Evolutionary conservation across 2,888 invertebrate genomes (phyloP).

Genomic region (Mycogona germanica): DNA sequence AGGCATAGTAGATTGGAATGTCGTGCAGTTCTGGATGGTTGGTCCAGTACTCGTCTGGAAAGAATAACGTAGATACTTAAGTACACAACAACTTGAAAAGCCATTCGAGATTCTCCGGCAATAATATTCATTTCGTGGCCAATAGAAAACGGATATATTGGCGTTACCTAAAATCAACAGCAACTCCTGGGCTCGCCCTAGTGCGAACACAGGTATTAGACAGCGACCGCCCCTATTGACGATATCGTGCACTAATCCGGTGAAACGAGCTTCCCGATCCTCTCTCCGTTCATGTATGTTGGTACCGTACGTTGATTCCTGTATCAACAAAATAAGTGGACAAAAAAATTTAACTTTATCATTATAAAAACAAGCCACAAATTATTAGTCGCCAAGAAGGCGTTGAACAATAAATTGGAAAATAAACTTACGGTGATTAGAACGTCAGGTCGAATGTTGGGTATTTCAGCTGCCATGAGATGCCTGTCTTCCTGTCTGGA

Average conservation of each 20-base stretch:
- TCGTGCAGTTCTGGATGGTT: conserved; percentile 94
- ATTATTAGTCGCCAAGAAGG: background rate
- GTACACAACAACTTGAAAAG: no score
- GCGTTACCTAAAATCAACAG: conserved; percentile 67
- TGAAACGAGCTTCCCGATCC: conserved; percentile 89
- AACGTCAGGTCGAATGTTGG: conserved; percentile 89
- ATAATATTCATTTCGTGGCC: no score
- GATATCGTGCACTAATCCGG: conserved; percentile 85
- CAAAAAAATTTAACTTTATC: no score
- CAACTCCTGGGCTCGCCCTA: conserved; percentile 93
- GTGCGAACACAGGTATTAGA: conserved; percentile 95
- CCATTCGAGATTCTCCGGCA: no score
- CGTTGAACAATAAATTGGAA: conserved; percentile 1
- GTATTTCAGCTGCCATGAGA: conserved; percentile 98
- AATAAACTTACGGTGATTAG: conserved; percentile 62
- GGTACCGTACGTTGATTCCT: conserved; percentile 98
- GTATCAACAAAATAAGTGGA: background rate
- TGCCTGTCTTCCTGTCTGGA: conserved; percentile 97
- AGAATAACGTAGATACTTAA: background rate
- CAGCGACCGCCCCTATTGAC: conserved; percentile 95
- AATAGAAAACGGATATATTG: no score
- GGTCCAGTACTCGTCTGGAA: conserved; percentile 91
- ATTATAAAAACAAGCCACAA: background rate
- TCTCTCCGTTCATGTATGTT: conserved; percentile 98
- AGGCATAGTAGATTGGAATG: conserved; percentile 98